Conservation (phyloP, 1,140 invertebrate species). For the Drosophila orosa region DNA sequence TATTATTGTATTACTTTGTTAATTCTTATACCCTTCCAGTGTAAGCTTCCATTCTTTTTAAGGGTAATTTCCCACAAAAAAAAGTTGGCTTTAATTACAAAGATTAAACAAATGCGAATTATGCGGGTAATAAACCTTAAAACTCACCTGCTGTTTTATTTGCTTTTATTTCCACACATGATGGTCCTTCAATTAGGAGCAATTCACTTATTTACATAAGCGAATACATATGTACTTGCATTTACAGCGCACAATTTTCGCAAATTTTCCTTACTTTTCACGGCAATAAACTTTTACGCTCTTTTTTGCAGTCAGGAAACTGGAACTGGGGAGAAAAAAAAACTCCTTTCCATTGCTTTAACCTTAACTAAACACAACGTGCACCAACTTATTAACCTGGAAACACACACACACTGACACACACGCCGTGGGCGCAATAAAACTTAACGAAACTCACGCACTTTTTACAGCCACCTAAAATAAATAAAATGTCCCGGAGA, state of each 20-base stretch:
- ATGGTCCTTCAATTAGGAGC: conserved; percentile 7
- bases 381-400: conserved; percentile 22
- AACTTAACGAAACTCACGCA: conserved; percentile 5
- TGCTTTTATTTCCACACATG: conserved; percentile 5
- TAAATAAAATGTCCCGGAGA: conserved; percentile 4
- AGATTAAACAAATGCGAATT: conserved; percentile 9
- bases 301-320: background rate
- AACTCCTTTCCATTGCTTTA: conserved; percentile 18
- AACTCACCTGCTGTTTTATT: conserved; percentile 8
- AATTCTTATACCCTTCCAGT: too few relatives aligned
- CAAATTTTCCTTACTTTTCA: conserved; percentile 15
- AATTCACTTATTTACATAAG: conserved; percentile 1
- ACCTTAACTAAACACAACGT: conserved; percentile 33
- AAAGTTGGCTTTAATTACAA: conserved; percentile 8
- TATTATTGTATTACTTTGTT: too few relatives aligned
- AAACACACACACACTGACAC: background rate
- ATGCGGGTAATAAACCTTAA: conserved; percentile 13
- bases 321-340: background rate
- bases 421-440: conserved; percentile 9
- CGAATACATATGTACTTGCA: background rate
- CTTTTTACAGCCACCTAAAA: conserved; percentile 7
- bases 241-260: conserved; percentile 1
- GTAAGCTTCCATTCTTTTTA: too few relatives aligned
- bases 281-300: conserved; percentile 27
- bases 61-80: background rate